Evolutionary conservation across 2,888 invertebrate genomes (phyloP), one percentile per base, ranked within the genome.

Genomic region (Biston betularia): DNA sequence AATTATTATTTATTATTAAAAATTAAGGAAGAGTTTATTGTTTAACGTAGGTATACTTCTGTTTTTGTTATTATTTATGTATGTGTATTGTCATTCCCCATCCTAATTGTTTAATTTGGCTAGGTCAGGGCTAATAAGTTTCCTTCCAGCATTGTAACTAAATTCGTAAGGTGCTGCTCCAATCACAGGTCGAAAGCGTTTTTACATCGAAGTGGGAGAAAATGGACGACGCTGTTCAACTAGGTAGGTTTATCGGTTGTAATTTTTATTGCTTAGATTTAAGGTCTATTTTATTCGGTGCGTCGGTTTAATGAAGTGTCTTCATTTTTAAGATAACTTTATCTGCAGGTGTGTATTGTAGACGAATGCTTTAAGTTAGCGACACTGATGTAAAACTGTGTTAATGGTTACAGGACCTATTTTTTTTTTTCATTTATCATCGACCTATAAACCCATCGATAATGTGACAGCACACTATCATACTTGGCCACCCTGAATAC

Each of bases 161-260:
- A 90, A 90, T 77, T 82, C 78, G 80, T 84, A 88, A 89, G 89
- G 80, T 87, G 88, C 86, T 87, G 86, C 86, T 82, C 84, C 82
- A 62, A 80, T 79, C 84, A 86, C 94, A 94, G 94, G 94, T 93
- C 81, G 89, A 92, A 87, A 90, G 80, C 87, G 84, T 86, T 84
- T 94, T 94, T 90, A 88, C 94, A 55, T 94, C 94, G 83, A 97
- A 97, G 93, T 98, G 98, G 98, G 98, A 98, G 95, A 95, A 94
- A 92, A 95, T 97, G 94, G 98, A 98, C 94, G 96, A 96, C 89
- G 96, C 96, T 70, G 95, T 96, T 80, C 96, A 96, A 94, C 94
- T 98, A 90, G 98, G 98, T 98, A 95, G 96, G 97, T 95, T 91
- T 76, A 63, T 80, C 74, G 72, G 76, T 81, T 69, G 71, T 64